Evolutionary conservation across 2,113 vertebrate genomes (phyloP).

Genomic region (Chascanopsetta lugubris): DNA sequence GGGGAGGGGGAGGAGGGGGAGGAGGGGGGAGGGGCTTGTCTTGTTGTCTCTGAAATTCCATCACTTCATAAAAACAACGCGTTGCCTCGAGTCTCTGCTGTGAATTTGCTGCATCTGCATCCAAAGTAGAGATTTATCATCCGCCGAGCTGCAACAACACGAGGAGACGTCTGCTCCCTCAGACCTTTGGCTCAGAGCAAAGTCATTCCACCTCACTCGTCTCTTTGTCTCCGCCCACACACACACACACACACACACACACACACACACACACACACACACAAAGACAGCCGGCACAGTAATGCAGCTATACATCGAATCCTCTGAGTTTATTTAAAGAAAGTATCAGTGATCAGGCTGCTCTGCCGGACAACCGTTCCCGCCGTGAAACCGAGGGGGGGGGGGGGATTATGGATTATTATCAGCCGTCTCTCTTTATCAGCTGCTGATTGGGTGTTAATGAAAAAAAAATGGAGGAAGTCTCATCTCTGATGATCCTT

Average conservation of each 20-base stretch:
- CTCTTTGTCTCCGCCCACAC: constrained; percentile 9
- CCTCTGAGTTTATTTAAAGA: not conserved
- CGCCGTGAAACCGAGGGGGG: constrained; percentile 37
- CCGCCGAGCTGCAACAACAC: constrained; percentile 17
- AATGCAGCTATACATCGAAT: not conserved
- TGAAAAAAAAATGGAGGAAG: constrained; percentile 36
- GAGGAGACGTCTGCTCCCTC: constrained; percentile 23
- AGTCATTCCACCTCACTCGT: constrained; percentile 28
- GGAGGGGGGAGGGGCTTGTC: too few relatives aligned
- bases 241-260: not conserved
- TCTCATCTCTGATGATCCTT: constrained; percentile 3
- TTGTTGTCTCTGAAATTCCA: not conserved
- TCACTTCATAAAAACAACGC: not conserved
- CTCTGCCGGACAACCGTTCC: constrained; percentile 34
- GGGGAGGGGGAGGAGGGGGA: too few relatives aligned
- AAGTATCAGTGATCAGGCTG: constrained; percentile 30
- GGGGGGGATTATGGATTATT: constrained; percentile 32
- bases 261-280: not conserved
- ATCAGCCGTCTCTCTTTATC: constrained; percentile 40
- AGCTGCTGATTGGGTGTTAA: constrained; percentile 59
- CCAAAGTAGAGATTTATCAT: constrained; percentile 43
- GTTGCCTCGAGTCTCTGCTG: constrained; percentile 26
- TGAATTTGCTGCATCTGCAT: constrained; percentile 48
- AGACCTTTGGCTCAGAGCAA: constrained; percentile 40
- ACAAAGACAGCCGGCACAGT: too few relatives aligned